Evolutionary conservation across 2,113 vertebrate genomes (phyloP).

Genomic region (Microcebus murinus): DNA sequence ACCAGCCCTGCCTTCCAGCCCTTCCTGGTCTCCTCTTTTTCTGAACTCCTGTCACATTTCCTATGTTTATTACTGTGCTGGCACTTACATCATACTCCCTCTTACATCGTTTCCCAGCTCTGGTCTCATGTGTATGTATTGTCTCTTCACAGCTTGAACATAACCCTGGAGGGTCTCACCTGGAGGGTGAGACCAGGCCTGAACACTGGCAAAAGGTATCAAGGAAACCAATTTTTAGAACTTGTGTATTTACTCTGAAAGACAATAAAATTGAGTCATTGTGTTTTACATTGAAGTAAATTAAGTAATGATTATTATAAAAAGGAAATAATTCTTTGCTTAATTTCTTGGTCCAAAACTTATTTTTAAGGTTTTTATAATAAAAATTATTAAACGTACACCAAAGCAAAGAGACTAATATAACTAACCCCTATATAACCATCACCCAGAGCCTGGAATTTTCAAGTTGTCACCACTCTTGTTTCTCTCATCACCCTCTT

Average conservation of each 20-base stretch:
- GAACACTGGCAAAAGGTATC: not conserved
- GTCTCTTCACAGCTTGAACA: not conserved
- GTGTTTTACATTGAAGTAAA: not conserved
- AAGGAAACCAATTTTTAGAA: not conserved
- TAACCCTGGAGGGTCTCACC: not conserved
- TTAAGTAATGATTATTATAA: not conserved
- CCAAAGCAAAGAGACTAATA: not conserved
- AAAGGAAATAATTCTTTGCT: not conserved
- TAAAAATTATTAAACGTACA: not conserved
- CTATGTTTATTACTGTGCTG: not conserved
- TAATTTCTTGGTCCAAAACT: not conserved
- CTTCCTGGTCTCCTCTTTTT: not conserved
- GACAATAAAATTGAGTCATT: not conserved
- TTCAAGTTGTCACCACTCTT: not conserved
- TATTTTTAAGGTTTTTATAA: constrained; percentile 4
- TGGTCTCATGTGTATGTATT: not conserved
- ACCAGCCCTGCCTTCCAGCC: not conserved
- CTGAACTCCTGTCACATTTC: not conserved
- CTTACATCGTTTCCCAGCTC: not conserved
- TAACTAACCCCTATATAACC: not conserved
- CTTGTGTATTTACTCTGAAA: not conserved
- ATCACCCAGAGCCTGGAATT: not conserved
- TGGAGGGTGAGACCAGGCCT: not conserved
- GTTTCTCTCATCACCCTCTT: not conserved
- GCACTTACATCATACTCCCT: not conserved